Evolutionary conservation across 2,888 invertebrate genomes (phyloP), one percentile per base, ranked within the genome.

Genomic region (Heliconius hortense): DNA sequence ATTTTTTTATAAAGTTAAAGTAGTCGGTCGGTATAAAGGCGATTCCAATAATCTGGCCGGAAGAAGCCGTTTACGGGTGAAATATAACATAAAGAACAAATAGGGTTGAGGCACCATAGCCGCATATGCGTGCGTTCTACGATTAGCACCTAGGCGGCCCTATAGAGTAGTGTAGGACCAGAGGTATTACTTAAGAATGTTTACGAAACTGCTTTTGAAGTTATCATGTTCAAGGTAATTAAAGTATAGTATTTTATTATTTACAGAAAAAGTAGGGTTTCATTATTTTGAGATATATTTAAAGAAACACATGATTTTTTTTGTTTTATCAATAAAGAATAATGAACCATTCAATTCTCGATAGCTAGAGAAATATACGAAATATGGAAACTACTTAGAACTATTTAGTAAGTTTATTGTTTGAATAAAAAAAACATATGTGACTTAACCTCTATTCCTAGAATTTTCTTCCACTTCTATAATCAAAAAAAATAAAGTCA

Each of bases 21-120:
- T 77, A 72, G 76, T 63, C 76, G 73, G 77, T 73, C 62, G 59
- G 64, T 72, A 77, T 90, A 89, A 90, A 89, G 86, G 88, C 86
- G 88, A 86, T 92, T 92, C 92, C 87, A 90, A 88, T 89, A 88
- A 93, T 84, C 86, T 84, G 82, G 84, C 87, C 92, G 92, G 93
- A 92, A 92, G 89, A 89, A 87, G 89, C 81, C 87, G 89, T 90
- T 91, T 88, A 87, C 86, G 85, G 90, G 90, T 87, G 83, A 88
- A 90, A 90, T 84, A 88, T 92, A 92, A 92, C 85, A 84, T 84
- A 84, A 84, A 89, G 84, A 86, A 88, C 87, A 91, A 93, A 93
- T 81, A 92, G 89, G 90, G 87, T 89, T 89, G 88, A 89, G 87
- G 87, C 81, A 85, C 85, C 82, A 84, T 83, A 43, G 86, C 83